Conservation (phyloP, 2,113 vertebrate species). For the Setophaga coronata region DNA sequence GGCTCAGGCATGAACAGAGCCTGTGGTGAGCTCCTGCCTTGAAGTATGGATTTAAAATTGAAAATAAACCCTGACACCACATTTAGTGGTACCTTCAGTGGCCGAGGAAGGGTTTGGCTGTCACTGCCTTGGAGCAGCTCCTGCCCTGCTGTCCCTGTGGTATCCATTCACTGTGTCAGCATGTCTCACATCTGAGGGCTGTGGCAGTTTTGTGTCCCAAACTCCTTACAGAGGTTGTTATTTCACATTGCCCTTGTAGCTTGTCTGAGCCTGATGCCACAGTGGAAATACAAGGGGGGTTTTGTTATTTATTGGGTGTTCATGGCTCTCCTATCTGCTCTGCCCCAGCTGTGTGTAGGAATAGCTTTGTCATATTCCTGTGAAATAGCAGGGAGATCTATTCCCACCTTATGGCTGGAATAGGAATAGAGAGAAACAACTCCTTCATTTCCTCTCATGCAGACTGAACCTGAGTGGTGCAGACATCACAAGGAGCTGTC, state of each 20-base stretch:
- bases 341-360: neutral
- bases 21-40: neutral
- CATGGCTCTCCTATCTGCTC: neutral
- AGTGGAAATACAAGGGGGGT: accelerated
- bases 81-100: neutral
- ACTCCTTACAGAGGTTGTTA: neutral
- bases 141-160: neutral
- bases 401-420: neutral
- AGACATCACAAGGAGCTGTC: neutral
- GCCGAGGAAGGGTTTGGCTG: neutral
- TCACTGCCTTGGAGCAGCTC: neutral
- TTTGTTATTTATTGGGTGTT: neutral
- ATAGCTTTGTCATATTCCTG: neutral
- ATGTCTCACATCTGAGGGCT: neutral
- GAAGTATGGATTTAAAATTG: neutral
- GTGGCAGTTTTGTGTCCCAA: neutral
- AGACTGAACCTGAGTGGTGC: neutral
- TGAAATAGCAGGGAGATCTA: neutral
- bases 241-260: neutral
- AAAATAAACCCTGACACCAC: neutral
- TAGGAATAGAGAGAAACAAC: neutral
- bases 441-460: neutral
- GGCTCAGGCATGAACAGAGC: neutral
- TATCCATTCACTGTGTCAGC: neutral
- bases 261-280: neutral